A percentile compares a stretch with the other conserved stretches of the same genome.
These are phyloP conservation scores for Acheta domesticus DNA, from an alignment of 2,888 invertebrate species.

Conservation along the genomic window DNA sequence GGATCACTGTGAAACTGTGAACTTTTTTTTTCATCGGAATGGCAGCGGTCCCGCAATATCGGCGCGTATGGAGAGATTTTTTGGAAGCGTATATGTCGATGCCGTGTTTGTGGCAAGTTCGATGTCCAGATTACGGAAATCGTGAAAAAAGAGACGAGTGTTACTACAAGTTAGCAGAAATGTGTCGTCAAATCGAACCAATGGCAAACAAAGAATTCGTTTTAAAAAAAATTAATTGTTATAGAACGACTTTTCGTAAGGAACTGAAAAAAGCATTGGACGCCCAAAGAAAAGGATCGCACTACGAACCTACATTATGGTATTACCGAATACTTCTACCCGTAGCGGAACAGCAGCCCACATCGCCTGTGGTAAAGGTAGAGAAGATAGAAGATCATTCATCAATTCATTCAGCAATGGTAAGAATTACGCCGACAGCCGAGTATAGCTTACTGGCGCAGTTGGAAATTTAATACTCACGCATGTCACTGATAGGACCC, in stretches of 20 bases:
- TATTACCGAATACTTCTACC: background rate
- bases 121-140: background rate
- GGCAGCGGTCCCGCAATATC: background rate
- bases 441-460: too few species aligned
- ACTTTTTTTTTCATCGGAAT: too few species aligned
- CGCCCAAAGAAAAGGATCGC: background rate
- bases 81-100: background rate
- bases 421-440: too few species aligned
- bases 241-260: background rate
- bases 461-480: too few species aligned
- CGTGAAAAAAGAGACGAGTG: background rate
- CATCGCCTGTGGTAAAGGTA: too few species aligned
- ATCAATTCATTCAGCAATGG: too few species aligned
- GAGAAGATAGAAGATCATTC: too few species aligned
- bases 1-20: too few species aligned
- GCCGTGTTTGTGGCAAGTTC: background rate
- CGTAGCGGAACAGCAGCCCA: background rate
- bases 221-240: conserved; percentile 18
- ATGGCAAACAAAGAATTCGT: conserved; percentile 3
- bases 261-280: conserved; percentile 5
- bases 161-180: conserved; percentile 4
- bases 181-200: conserved; percentile 10
- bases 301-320: conserved; percentile 18
- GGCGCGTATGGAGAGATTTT: background rate
- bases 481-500: too few species aligned